A percentile compares a stretch with the other conserved stretches of the same genome.
These are phyloP conservation scores for Cyprinella venusta DNA, from an alignment of 2,797 vertebrate species.

Conservation along the genomic window DNA sequence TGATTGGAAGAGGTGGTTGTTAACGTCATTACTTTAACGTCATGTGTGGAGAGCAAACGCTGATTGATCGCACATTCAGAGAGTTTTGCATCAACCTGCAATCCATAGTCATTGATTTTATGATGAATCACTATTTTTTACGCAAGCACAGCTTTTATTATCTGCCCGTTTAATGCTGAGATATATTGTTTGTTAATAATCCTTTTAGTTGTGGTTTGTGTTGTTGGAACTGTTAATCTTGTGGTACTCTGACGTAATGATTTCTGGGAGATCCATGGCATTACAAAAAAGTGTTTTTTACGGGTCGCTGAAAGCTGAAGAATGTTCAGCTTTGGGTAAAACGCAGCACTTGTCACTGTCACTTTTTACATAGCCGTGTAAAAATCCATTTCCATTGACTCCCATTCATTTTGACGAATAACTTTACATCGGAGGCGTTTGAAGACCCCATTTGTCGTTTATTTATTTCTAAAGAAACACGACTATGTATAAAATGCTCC, in stretches of 20 bases:
- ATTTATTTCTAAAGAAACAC: no score
- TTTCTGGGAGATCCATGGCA: background rate
- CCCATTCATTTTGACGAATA: no score
- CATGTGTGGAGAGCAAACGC: background rate
- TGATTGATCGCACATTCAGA: constrained; percentile 10
- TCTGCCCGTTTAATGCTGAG: background rate
- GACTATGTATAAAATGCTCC: no score
- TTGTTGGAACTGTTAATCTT: background rate
- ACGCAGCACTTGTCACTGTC: no score
- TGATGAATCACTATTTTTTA: background rate
- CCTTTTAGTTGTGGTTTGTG: background rate
- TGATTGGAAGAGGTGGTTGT: background rate
- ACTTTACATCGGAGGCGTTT: no score
- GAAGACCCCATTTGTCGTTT: no score
- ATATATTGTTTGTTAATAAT: background rate
- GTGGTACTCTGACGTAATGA: background rate
- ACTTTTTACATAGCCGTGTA: no score
- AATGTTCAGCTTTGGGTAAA: no score
- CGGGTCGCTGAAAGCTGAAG: no score
- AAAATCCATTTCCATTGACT: no score
- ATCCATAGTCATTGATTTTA: background rate
- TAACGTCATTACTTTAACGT: background rate
- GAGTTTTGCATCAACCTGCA: background rate
- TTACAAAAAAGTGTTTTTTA: background rate
- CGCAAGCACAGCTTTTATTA: background rate